Evolutionary conservation across 2,888 invertebrate species (phyloP).

Genomic region (Watsonalla binaria): DNA sequence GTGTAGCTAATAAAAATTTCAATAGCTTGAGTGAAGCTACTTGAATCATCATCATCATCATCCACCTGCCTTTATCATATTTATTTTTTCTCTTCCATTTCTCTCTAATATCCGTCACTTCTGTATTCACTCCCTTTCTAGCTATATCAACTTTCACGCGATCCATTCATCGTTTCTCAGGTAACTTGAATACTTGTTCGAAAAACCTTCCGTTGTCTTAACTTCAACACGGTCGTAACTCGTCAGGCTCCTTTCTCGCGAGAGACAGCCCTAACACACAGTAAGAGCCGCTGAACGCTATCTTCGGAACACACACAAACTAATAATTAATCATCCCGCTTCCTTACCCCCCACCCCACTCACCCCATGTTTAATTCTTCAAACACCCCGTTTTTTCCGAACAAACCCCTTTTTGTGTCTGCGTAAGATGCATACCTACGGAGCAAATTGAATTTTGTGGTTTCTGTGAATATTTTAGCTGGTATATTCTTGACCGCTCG

Average conservation of each 20-base stretch:
- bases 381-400: conserved; percentile 62
- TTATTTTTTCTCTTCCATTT: too few relatives aligned
- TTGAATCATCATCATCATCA: too few relatives aligned
- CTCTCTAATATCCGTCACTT: too few relatives aligned
- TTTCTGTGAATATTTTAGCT: conserved; percentile 69
- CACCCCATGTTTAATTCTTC: conserved; percentile 69
- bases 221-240: too few relatives aligned
- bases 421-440: conserved; percentile 49
- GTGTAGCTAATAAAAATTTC: too few relatives aligned
- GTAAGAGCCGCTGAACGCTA: conserved; percentile 30
- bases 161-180: too few relatives aligned
- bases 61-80: too few relatives aligned
- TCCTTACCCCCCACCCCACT: conserved; percentile 51
- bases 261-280: conserved; percentile 1
- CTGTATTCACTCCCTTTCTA: too few relatives aligned
- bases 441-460: conserved; percentile 77
- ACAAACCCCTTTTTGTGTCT: conserved; percentile 68
- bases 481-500: conserved; percentile 53
- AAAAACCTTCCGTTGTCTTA: too few relatives aligned
- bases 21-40: too few relatives aligned
- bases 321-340: conserved; percentile 77
- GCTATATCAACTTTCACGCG: too few relatives aligned
- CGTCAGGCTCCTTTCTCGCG: not conserved
- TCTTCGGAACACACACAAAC: conserved; percentile 74
- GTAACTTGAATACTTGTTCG: too few relatives aligned